Base-by-base conservation (phyloP, 1,140 invertebrate species). In the Chelonus insularis region DNA sequence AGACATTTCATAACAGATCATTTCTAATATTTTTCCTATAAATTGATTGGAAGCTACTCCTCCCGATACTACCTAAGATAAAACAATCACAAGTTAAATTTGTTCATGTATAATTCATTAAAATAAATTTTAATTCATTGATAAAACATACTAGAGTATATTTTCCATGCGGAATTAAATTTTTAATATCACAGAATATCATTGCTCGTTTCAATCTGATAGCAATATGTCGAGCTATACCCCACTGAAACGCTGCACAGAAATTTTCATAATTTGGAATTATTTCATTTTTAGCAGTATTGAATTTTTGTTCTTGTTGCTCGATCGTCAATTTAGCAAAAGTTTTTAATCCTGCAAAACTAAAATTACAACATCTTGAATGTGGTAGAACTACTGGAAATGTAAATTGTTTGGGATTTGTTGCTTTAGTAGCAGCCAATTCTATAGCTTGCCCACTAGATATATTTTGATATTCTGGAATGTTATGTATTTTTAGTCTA, bases 1-100 rank as follows among this genome's bases (percentile, higher is more conserved):
- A 20, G 82, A 83, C 65, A 86, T 84, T 60, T 88, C 79, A 3
- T 83, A 63, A 72, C 91, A 92, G 43, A 97, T 68, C 59, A 87
- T 76, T 69, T 82, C 67, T 4, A 99, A 76, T 54, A 86, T 85
- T 60, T 84, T 78, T 47, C 86, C 86, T 12, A 99, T 89, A 72
- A 89, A 93, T 76, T 89, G 81, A 79, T 99, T 99, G 72, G 93
- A 92, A 4, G 96, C 97, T 8, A 97, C 96, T 51, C 97, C 97
- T 12, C 97, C 97, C 47, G 96, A 97, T 1, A 99, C 84, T 21
- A 97, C 91, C 87, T 90, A 59, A n/a, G n/a, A 70, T 77, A 16
- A 60, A 45, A 5, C 66, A 1, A 23, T 25, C 4, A 56, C 16
- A 20, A 52, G 39, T 52, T 21, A 20, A 21, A 45, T 8, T 23